These are phyloP conservation scores for Drosophila macrospina DNA, from an alignment of 2,888 invertebrate genomes.

Conservation along the genomic window DNA sequence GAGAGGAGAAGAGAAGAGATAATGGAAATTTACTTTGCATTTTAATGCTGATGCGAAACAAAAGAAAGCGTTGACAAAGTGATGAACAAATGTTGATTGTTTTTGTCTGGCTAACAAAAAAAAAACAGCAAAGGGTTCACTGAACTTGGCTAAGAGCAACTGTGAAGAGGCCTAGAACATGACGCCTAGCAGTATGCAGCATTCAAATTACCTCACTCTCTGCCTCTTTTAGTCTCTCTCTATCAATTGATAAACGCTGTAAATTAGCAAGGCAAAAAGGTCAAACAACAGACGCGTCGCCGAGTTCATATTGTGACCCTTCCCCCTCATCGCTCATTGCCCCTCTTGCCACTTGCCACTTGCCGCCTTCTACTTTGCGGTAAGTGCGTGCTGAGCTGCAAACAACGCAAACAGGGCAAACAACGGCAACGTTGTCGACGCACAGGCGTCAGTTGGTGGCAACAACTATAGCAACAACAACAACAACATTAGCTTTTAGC, in stretches of 20 bases:
- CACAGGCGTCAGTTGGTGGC: conserved; percentile 36
- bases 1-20: background rate
- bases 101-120: conserved; percentile 41
- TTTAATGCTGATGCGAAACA: conserved; percentile 42
- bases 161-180: conserved; percentile 26
- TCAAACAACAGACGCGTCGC: conserved; percentile 64
- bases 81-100: conserved; percentile 45
- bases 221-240: background rate
- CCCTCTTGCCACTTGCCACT: background rate
- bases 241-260: conserved; percentile 63
- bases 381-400: conserved; percentile 47
- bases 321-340: background rate
- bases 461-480: conserved; percentile 17
- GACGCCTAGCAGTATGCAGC: conserved; percentile 51
- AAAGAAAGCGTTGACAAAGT: conserved; percentile 54
- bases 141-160: conserved; percentile 42
- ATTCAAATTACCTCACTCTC: background rate
- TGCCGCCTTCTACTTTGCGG: conserved; percentile 28
- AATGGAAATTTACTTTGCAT: conserved; percentile 42
- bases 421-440: conserved; percentile 25
- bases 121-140: conserved; percentile 65
- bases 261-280: conserved; percentile 70
- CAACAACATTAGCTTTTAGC: conserved; percentile 43
- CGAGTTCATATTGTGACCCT: conserved; percentile 12
- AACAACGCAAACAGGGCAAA: conserved; percentile 30